phyloP scores from a whole-genome alignment of 2,797 vertebrate genomes.

The Sandelia bainsii region DNA sequence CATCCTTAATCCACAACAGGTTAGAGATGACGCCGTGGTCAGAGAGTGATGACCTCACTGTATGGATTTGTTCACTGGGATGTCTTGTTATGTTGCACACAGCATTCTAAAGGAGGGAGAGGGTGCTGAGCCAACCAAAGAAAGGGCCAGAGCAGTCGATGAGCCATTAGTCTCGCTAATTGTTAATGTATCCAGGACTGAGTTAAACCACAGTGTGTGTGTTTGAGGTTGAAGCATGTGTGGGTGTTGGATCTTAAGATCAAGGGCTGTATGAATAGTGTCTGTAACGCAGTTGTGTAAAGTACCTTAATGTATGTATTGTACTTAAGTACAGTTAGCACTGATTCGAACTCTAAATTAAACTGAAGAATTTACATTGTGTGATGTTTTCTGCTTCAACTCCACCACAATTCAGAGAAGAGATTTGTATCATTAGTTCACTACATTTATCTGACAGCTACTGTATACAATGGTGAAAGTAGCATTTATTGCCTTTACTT shows the following conservation, averaged over 20 bases:
- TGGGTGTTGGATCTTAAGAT: neutral
- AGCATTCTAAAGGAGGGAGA: constrained; percentile 16
- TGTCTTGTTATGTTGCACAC: constrained; percentile 33
- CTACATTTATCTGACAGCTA: neutral
- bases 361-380: no score
- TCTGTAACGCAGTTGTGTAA: neutral
- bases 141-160: constrained; percentile 36
- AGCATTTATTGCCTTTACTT: neutral
- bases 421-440: no score
- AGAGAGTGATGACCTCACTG: constrained; percentile 32
- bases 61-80: constrained; percentile 16
- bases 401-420: no score
- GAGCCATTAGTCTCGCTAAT: constrained; percentile 67
- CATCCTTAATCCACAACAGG: constrained; percentile 51
- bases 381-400: no score
- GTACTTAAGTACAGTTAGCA: no score
- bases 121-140: constrained; percentile 38
- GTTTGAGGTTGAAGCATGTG: neutral
- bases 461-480: neutral
- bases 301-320: neutral
- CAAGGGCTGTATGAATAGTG: neutral
- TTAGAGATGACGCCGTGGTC: constrained; percentile 6
- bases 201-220: constrained; percentile 6
- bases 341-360: no score
- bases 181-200: constrained; percentile 39